Evolutionary conservation across 2,888 invertebrate genomes (phyloP).

Genomic region (Erebia palarica): DNA sequence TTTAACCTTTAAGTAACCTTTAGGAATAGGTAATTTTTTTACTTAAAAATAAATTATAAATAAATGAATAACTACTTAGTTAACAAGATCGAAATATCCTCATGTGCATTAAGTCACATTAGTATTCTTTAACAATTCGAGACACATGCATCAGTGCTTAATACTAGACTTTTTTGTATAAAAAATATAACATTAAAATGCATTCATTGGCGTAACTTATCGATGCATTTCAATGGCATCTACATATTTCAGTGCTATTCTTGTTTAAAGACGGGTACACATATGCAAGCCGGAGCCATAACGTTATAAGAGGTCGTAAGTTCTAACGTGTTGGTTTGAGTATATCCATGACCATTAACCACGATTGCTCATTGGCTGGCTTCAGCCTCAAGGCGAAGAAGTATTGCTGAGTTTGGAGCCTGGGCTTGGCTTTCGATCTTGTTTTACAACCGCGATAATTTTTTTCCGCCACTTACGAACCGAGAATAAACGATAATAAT

Average conservation of each 20-base stretch:
- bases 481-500: too few species aligned
- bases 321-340: too few species aligned
- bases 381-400: not conserved
- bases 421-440: too few species aligned
- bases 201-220: conserved; percentile 21
- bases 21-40: too few species aligned
- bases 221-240: conserved; percentile 2
- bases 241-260: not conserved
- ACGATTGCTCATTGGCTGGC: too few species aligned
- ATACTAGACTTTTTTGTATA: conserved; percentile 23
- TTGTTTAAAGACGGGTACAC: not conserved
- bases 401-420: too few species aligned
- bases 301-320: too few species aligned
- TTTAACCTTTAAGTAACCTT: not conserved
- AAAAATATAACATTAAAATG: not conserved
- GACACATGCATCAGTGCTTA: conserved; percentile 34
- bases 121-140: conserved; percentile 24
- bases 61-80: too few species aligned
- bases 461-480: too few species aligned
- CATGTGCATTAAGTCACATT: conserved; percentile 30
- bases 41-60: too few species aligned
- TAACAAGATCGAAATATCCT: not conserved
- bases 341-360: not conserved
- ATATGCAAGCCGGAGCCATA: not conserved
- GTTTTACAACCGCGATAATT: too few species aligned